Base-by-base conservation (phyloP, 2,888 invertebrate genomes). In the Thereva unica region DNA sequence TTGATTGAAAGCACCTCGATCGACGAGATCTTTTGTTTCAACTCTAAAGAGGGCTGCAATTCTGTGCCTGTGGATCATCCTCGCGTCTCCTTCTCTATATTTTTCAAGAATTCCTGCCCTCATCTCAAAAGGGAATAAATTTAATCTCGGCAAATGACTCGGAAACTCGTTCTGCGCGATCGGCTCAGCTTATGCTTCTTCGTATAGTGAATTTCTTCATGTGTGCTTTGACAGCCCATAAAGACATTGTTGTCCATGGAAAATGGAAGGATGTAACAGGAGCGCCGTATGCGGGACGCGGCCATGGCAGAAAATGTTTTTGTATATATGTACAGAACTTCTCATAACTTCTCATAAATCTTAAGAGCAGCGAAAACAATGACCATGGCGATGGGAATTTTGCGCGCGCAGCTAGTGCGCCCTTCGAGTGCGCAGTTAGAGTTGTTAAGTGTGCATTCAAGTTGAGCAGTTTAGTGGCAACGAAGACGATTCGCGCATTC, bases 191-290 rank as follows among this genome's bases (percentile, higher is more conserved):
- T 40, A 49, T 50, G 38, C 50, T 34, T 40, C 40, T n/a, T n/a
- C n/a, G n/a, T n/a, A 41, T 1, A 23, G 50, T 61, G 61, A 61
- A 50, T 61, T 41, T 50, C 50, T 12, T 41, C 41, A 50, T 59
- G 50, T 59, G 50, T 61, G 61, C 50, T 61, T 50, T 61, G 61
- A 61, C 61, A 61, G 61, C 61, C 61, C 49, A 61, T 61, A 61
- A 61, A 61, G 50, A 50, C 50, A 50, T 61, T 57, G 57, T 40
- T 49, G 23, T 23, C 23, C 23, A 23, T 23, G 23, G 23, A 23
- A 23, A 23, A 23, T 59, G 61, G 50, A 23, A 41, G 50, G 45
- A 56, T 42, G 23, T 42, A 5, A 42, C 42, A n/a, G 41, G 50
- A 50, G 61, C 50, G 10, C 40, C 40, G 50, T 50, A 44, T 5